Conservation (phyloP, 2,797 vertebrate species). For the Dryobates pubescens region DNA sequence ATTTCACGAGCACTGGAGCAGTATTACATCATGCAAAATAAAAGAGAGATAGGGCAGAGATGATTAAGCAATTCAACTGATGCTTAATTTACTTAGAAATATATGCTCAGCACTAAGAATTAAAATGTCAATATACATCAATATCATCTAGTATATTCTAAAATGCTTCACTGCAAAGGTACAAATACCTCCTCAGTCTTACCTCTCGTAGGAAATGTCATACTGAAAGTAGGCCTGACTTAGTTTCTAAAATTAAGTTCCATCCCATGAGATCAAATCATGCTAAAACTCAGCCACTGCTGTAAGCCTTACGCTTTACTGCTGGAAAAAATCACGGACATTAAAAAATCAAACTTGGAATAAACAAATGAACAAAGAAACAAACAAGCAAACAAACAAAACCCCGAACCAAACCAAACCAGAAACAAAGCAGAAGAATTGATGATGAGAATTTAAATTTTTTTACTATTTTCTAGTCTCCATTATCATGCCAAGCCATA, state of each 20-base stretch:
- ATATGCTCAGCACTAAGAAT: background rate
- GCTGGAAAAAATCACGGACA: background rate
- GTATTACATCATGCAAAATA: background rate
- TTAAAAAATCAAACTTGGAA: background rate
- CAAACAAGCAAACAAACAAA: background rate
- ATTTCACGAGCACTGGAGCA: background rate
- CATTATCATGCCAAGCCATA: background rate
- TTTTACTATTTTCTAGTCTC: background rate
- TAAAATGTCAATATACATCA: background rate
- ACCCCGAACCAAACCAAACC: too few relatives aligned
- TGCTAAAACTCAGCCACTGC: background rate
- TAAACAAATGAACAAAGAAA: background rate
- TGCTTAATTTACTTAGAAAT: background rate
- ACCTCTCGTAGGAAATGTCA: background rate
- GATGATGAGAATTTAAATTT: background rate
- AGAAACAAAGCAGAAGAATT: background rate
- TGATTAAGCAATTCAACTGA: too few relatives aligned
- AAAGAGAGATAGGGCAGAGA: background rate
- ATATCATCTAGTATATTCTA: background rate
- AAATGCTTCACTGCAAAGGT: background rate
- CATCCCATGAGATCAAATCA: background rate
- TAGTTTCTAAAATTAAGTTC: background rate
- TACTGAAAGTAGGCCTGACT: background rate
- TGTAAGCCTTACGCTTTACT: background rate
- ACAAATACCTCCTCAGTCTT: background rate